Conservation (phyloP, 2,113 vertebrate species). For the Empidonax traillii region DNA sequence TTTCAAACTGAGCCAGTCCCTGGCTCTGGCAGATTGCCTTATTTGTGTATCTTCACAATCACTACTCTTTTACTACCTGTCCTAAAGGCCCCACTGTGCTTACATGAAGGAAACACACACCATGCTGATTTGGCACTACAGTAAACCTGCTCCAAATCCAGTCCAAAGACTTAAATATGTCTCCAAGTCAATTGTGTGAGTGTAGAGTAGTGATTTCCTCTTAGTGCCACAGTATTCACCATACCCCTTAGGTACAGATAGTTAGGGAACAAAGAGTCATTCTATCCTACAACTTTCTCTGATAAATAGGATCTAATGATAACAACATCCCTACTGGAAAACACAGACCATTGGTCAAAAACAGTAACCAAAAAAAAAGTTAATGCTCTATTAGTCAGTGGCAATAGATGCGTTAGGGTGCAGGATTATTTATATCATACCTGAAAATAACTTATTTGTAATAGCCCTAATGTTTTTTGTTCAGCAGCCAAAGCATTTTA, state of each 20-base stretch:
- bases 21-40: not conserved
- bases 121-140: not conserved
- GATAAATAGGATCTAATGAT: not conserved
- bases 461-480: not conserved
- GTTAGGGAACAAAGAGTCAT: not conserved
- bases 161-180: not conserved
- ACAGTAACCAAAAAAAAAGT: not conserved
- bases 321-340: not conserved
- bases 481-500: constrained; percentile 30
- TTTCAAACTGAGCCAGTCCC: not conserved
- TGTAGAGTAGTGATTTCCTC: not conserved
- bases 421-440: not conserved
- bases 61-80: not conserved
- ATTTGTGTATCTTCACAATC: not conserved
- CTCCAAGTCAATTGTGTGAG: not conserved
- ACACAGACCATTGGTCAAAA: not conserved
- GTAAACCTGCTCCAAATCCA: not conserved
- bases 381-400: not conserved
- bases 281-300: not conserved
- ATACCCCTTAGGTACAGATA: not conserved
- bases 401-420: not conserved
- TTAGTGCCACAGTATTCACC: not conserved
- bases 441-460: not conserved
- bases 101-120: not conserved
- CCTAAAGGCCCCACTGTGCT: not conserved